Conservation (phyloP, 2,113 vertebrate genomes). For the Morone chrysops region DNA sequence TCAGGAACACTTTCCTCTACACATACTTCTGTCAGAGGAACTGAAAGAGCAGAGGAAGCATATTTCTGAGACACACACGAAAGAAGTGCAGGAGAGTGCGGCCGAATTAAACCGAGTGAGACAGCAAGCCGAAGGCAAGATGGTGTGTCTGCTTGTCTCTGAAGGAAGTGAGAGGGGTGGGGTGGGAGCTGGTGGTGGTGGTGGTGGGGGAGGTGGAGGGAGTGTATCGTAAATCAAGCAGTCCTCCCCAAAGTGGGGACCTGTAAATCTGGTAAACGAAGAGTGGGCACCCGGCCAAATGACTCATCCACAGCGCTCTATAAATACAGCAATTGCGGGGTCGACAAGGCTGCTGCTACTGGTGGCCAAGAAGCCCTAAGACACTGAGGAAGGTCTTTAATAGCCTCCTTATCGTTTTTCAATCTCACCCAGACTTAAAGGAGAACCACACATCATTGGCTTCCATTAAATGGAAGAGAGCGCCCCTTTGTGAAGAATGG, state of each 20-base stretch:
- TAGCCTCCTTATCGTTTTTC: conserved; percentile 59
- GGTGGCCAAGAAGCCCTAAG: conserved; percentile 61
- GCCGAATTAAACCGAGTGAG: conserved; percentile 28
- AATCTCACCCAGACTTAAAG: conserved; percentile 40
- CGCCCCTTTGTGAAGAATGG: background rate
- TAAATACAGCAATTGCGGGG: conserved; percentile 81
- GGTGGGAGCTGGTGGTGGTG: conserved; percentile 24
- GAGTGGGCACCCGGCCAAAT: conserved; percentile 78
- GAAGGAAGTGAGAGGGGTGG: conserved; percentile 67
- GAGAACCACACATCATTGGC: conserved; percentile 30
- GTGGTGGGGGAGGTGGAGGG: conserved; percentile 41
- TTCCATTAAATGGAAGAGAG: conserved; percentile 7
- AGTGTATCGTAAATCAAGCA: conserved; percentile 79
- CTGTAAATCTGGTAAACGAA: conserved; percentile 80
- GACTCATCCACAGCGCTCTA: conserved; percentile 76
- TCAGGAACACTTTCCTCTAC: conserved; percentile 37
- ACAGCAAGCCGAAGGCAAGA: conserved; percentile 55
- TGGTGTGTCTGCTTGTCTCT: conserved; percentile 65
- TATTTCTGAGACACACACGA: conserved; percentile 18
- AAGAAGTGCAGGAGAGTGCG: conserved; percentile 25
- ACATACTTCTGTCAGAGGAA: conserved; percentile 40
- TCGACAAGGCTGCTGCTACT: conserved; percentile 66
- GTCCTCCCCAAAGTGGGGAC: conserved; percentile 70
- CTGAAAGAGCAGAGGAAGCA: conserved; percentile 47
- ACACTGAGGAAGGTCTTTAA: conserved; percentile 60